Evolutionary conservation across 2,797 vertebrate genomes (phyloP).

Genomic region (Vultur gryphus): DNA sequence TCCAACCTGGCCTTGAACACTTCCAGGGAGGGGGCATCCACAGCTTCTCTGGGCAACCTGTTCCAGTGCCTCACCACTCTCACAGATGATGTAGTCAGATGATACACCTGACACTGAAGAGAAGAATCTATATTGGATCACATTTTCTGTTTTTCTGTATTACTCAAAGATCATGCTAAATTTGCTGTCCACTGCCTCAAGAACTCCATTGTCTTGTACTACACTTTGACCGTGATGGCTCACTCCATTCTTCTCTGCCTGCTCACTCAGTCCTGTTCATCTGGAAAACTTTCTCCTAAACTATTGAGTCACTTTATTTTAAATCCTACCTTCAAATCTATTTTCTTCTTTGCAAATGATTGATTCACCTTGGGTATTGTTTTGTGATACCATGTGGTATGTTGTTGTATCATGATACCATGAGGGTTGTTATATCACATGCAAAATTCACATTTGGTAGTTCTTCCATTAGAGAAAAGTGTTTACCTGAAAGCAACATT

Average conservation of each 20-base stretch:
- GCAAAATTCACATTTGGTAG: background rate
- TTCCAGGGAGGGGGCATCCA: no score
- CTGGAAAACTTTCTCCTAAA: slow-evolving; percentile 6
- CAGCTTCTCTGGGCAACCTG: no score
- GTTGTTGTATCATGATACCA: no score
- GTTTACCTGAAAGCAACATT: background rate
- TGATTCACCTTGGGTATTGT: background rate
- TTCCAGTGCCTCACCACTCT: no score
- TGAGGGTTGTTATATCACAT: background rate
- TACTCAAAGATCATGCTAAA: background rate
- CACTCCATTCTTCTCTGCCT: background rate
- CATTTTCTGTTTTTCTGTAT: background rate
- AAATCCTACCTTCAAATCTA: background rate
- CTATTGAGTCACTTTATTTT: background rate
- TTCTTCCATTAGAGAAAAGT: background rate
- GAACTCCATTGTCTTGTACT: background rate
- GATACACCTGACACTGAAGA: background rate
- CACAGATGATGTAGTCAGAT: background rate
- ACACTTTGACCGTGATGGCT: background rate
- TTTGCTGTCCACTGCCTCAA: background rate
- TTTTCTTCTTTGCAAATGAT: background rate
- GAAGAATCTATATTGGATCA: background rate
- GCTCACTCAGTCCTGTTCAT: background rate
- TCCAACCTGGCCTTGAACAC: no score
- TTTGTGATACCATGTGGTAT: background rate